Evolutionary conservation across 2,888 invertebrate species (phyloP), one percentile per base, ranked within the genome.

Genomic region (Uloborus plumipes): DNA sequence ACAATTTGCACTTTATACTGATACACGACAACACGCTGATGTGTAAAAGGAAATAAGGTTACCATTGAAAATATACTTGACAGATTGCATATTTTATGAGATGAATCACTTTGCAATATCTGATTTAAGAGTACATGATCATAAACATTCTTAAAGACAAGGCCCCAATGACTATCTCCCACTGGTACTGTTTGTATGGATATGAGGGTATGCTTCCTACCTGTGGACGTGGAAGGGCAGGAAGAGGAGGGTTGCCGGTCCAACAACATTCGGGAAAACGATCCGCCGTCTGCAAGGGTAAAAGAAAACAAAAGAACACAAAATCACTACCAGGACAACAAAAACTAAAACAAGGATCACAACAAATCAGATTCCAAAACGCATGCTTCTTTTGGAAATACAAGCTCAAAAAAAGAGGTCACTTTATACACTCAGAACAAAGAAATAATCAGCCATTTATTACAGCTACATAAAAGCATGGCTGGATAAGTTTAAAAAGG

Each of bases 261-360:
- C 83, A 83, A 76, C 71, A 83, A 83, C 83, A 83, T 77, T 83
- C 83, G 83, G 83, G 83, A 83, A 83, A 83, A 83, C 53, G 83
- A 77, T 47, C 83, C 83, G 77, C 83, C 83, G 76, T 83, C 83
- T 83, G 77, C 83, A 83, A 73, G 83, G 83, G 74, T 64, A 74
- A 81, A 59, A 77, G 83, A 77, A 83, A 83, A 83, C 83, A 83
- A 83, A 83, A 83, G 77, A 83, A 83, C 83, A 83, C 76, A 77
- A 73, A 77, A 77, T 83, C 83, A 83, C 83, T 83, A 83, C 77
- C 76, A 83, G 83, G 83, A 77, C 77, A 73, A 80, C 58, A 51
- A 72, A 82, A 74, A 72, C 50, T 26, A 64, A 75, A 76, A 82
- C 71, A 77, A 77, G 71, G 75, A 77, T 71, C 64, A 77, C 72